phyloP scores from a whole-genome alignment of 2,888 invertebrate genomes.

The Lepidochitona cinerea region DNA sequence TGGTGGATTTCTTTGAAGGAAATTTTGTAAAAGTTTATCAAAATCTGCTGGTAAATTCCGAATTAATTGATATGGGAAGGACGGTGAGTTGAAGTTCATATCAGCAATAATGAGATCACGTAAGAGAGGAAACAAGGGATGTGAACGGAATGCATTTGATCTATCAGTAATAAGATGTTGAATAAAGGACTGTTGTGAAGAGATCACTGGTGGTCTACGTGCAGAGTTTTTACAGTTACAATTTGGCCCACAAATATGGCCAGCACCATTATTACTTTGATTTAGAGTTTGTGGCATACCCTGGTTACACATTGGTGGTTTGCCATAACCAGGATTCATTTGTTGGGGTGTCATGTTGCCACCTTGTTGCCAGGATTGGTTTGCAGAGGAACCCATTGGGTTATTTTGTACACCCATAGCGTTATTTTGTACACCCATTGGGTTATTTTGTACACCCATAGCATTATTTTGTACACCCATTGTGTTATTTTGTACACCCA shows the following conservation, averaged over 20 bases:
- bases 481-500: background rate
- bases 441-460: background rate
- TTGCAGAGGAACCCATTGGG: background rate
- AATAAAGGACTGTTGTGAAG: slow-evolving; percentile 66
- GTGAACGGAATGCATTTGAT: slow-evolving; percentile 67
- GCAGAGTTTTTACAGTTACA: background rate
- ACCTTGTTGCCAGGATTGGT: background rate
- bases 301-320: background rate
- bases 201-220: slow-evolving; percentile 52
- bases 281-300: background rate
- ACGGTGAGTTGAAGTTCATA: slow-evolving; percentile 68
- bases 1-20: slow-evolving; percentile 64
- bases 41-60: slow-evolving; percentile 67
- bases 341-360: background rate
- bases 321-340: background rate
- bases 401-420: too few relatives aligned
- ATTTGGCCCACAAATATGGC: slow-evolving; percentile 7
- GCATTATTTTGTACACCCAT: background rate
- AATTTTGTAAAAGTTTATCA: slow-evolving; percentile 67
- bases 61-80: slow-evolving; percentile 68
- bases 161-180: slow-evolving; percentile 66
- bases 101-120: slow-evolving; percentile 70
- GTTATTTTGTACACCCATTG: background rate
- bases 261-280: background rate
- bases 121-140: slow-evolving; percentile 68